phyloP scores from a whole-genome alignment of 2,888 invertebrate genomes.

The Xylota sylvarum region DNA sequence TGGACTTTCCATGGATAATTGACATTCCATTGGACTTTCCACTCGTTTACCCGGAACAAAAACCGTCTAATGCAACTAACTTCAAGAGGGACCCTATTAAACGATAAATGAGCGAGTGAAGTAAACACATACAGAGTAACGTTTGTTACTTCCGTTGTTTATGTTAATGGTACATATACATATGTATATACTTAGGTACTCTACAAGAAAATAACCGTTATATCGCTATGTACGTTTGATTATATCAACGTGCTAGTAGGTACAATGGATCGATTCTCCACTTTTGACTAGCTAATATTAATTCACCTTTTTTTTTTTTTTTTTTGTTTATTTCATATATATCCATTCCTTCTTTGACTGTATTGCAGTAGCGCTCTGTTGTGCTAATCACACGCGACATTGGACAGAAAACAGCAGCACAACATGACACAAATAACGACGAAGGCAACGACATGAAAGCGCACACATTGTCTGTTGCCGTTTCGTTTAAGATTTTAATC shows the following conservation, averaged over 20 bases:
- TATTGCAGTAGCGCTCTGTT: background rate
- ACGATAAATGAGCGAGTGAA: background rate
- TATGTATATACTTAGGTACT: background rate
- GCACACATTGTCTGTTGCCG: background rate
- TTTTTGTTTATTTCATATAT: background rate
- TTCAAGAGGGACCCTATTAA: background rate
- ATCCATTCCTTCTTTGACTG: background rate
- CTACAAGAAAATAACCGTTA: background rate
- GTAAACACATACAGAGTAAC: background rate
- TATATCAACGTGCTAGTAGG: background rate
- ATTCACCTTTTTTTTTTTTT: background rate
- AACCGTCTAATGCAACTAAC: background rate
- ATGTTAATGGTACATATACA: background rate
- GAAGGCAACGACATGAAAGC: constrained; percentile 3
- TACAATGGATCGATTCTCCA: background rate
- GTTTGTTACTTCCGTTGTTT: background rate
- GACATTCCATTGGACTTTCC: constrained; percentile 4
- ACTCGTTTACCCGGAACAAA: background rate
- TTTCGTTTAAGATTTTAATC: constrained; percentile 5
- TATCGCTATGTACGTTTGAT: background rate
- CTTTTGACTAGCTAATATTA: background rate
- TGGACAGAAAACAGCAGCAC: background rate
- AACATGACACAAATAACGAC: constrained; percentile 2
- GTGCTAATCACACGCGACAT: constrained; percentile 11
- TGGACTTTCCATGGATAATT: constrained; percentile 6